phyloP scores from a whole-genome alignment of 2,113 vertebrate genomes.

The Corythaixoides concolor region DNA sequence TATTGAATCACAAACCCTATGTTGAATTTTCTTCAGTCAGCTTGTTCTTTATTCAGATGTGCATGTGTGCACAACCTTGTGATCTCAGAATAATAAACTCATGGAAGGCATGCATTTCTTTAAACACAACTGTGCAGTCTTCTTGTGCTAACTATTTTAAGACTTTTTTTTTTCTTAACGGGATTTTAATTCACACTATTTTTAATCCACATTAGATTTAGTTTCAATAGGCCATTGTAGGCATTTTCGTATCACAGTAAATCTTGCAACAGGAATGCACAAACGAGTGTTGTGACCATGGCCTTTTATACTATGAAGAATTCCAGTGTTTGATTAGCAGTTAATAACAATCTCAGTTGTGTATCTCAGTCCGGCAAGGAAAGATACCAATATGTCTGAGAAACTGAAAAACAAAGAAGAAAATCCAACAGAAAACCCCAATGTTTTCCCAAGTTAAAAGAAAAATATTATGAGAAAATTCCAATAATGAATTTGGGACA shows the following conservation, averaged over 20 bases:
- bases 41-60: neutral
- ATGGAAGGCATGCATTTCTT: neutral
- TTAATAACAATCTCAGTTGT: neutral
- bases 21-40: neutral
- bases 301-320: neutral
- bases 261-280: neutral
- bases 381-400: neutral
- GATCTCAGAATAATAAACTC: neutral
- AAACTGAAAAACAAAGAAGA: neutral
- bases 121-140: neutral
- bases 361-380: neutral
- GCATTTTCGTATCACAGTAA: neutral
- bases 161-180: neutral
- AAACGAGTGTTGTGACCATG: neutral
- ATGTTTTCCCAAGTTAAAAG: neutral
- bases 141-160: neutral
- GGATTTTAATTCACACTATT: neutral
- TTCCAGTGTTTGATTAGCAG: neutral
- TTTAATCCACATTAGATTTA: neutral
- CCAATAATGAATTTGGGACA: neutral
- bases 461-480: neutral
- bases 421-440: neutral
- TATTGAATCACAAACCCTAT: neutral
- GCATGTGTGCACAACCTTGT: neutral
- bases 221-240: neutral